Evolutionary conservation across 2,888 invertebrate species (phyloP), one percentile per base, ranked within the genome.

Genomic region (Drosophila limbata): DNA sequence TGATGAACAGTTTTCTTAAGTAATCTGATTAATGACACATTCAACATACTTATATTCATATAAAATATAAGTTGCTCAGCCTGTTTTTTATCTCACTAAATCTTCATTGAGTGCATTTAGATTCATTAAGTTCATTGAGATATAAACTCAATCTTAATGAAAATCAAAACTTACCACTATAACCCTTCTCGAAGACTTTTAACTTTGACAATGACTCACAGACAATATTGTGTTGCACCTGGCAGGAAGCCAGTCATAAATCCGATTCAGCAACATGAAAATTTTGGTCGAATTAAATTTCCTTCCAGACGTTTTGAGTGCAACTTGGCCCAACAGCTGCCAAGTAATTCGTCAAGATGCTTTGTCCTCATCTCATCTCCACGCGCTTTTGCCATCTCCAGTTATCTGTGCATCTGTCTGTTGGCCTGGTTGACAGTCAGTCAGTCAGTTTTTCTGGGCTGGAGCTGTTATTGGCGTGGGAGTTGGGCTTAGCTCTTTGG

Each of bases 321-420:
- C 51, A 19, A 13, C 40, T 40, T 21, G 10, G 17, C 37, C 40
- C 42, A 66, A 45, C 73, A 70, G 80, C 62, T 76, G 70, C 37
- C 86, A 73, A 83, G 88, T 85, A 85, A 88, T 88, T 85, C 88
- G 88, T 82, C 81, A 80, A 88, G 88, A 77, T 88, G 78, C 63
- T 75, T 68, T 79, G 66, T 85, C 47, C 75, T 70, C 45, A 21
- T 42, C 75, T 70, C 45, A 21, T 39, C 56, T 73, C 19, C 69
- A 59, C 40, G 37, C 61, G 73, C 51, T 21, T 33, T 33, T 45
- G 33, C 19, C 31, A 28, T 48, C 39, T 48, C 28, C 9, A 86
- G 64, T 61, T 64, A 52, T 42, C 64, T 67, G 61, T 56, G 42
- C 25, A n/a, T 37, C 51, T n/a, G 55, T 51, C 33, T 21, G 31